Evolutionary conservation across 2,113 vertebrate species (phyloP).

Genomic region (Saguinus midas): DNA sequence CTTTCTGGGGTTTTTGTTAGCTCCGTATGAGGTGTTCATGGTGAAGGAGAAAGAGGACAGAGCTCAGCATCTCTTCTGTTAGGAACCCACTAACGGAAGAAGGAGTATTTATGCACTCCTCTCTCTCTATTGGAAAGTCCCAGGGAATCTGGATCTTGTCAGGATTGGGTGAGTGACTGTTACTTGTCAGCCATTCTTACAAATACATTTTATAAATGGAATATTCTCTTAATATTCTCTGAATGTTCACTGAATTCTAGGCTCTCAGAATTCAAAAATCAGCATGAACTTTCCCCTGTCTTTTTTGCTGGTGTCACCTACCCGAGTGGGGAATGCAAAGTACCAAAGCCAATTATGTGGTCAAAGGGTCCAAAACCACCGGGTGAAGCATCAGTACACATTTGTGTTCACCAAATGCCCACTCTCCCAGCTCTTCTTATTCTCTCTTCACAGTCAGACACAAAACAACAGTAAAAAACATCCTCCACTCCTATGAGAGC

Average conservation of each 20-base stretch:
- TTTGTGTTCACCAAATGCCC: rapidly evolving
- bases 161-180: not conserved
- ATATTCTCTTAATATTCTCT: not conserved
- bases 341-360: too few relatives aligned
- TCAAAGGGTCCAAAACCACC: not conserved
- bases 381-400: too few relatives aligned
- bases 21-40: too few relatives aligned
- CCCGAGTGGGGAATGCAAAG: not conserved
- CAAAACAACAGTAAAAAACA: not conserved
- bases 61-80: too few relatives aligned
- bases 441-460: not conserved
- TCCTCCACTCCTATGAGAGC: rapidly evolving
- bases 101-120: not conserved
- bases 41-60: not conserved
- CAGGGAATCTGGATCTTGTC: not conserved
- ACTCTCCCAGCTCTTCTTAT: not conserved
- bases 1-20: not conserved
- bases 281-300: not conserved
- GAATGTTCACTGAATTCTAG: not conserved
- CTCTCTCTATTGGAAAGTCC: not conserved
- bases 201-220: not conserved
- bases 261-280: not conserved
- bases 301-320: not conserved
- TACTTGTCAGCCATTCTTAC: not conserved
- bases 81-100: too few relatives aligned